phyloP scores from a whole-genome alignment of 2,888 invertebrate species.

The Deladenus siricidicola region DNA sequence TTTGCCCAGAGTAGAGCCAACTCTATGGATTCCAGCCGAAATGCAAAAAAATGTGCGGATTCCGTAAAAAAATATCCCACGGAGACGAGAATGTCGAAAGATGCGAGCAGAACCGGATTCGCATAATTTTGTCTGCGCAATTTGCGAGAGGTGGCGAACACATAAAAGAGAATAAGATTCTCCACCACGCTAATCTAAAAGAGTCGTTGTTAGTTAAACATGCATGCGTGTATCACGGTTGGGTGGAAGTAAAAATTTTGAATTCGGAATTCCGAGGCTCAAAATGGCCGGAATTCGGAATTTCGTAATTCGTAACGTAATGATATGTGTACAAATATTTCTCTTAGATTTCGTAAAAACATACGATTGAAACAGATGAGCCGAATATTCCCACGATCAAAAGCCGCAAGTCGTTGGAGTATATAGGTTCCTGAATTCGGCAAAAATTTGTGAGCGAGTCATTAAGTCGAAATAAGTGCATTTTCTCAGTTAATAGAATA shows the following conservation, averaged over 20 bases:
- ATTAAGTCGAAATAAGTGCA: constrained; percentile 38
- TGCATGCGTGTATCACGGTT: neutral
- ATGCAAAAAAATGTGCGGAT: constrained; percentile 30
- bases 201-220: neutral
- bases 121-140: constrained; percentile 43
- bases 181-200: constrained; percentile 25
- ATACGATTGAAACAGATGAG: constrained; percentile 24
- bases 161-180: constrained; percentile 37
- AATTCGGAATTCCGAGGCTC: too few relatives aligned
- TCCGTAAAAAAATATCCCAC: constrained; percentile 30
- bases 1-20: constrained; percentile 28
- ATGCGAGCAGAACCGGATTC: constrained; percentile 38
- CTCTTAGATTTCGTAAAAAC: constrained; percentile 13
- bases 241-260: too few relatives aligned
- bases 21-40: constrained; percentile 11
- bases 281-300: too few relatives aligned
- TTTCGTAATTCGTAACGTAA: neutral
- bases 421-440: constrained; percentile 16
- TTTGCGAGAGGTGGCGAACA: constrained; percentile 40
- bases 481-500: too few relatives aligned
- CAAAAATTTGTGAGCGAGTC: constrained; percentile 29
- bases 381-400: constrained; percentile 33
- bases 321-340: neutral
- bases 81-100: constrained; percentile 34
- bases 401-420: constrained; percentile 28